Evolutionary conservation across 2,113 vertebrate genomes (phyloP).

Genomic region (Podocnemis expansa): DNA sequence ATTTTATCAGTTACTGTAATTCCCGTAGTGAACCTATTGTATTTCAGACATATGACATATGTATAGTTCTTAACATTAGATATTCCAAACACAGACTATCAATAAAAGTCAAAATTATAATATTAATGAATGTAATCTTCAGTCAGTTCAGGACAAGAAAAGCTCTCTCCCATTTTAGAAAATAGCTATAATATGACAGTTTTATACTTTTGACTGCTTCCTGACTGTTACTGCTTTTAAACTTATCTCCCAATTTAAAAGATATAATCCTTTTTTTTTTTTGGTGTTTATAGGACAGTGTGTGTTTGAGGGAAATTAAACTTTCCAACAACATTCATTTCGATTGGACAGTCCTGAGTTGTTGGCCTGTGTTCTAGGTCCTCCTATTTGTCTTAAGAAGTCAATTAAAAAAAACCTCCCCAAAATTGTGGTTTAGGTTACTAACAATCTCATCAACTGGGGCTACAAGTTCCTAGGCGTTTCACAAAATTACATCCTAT

Average conservation of each 20-base stretch:
- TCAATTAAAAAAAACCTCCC: background rate
- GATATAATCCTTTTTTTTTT: background rate
- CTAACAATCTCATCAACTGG: background rate
- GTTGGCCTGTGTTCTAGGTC: background rate
- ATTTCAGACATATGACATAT: background rate
- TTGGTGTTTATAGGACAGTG: background rate
- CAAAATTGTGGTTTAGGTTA: background rate
- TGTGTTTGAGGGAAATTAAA: accelerated
- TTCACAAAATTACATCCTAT: background rate
- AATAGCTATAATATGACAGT: background rate
- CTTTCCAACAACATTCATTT: background rate
- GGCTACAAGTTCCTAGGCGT: background rate
- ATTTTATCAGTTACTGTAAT: background rate
- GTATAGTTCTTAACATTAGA: background rate
- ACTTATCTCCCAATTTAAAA: background rate
- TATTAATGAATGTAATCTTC: background rate
- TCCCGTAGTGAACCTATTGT: background rate
- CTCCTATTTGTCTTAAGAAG: background rate
- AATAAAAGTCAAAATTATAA: background rate
- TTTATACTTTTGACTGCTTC: background rate
- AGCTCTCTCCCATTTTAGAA: background rate
- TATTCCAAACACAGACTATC: background rate
- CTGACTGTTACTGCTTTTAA: background rate
- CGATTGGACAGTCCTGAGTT: background rate
- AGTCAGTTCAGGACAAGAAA: background rate